Base-by-base conservation (phyloP, 1,140 invertebrate species). In the Potamilus streckersoni region DNA sequence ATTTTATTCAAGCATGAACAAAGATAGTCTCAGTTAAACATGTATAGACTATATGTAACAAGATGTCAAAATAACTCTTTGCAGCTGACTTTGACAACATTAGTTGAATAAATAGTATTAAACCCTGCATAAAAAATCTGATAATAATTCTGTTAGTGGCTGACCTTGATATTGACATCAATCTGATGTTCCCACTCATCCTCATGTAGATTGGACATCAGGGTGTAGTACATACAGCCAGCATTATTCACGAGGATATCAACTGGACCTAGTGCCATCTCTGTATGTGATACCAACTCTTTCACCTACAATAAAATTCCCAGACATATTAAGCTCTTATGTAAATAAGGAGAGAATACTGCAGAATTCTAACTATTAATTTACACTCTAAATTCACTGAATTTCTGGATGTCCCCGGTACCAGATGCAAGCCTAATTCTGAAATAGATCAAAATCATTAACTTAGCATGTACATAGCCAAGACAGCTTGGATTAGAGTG, bases 201-300 rank as follows among this genome's bases (percentile, higher is more conserved):
- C 69, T 88, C 85, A 68, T 89, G 82, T 20, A 89, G 64, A 74
- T 90, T 91, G 69, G 88, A 90, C 85, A 90, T 87, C 78, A 88
- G 72, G 0, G 86, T 88, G 77, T 91, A 91, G 73, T 89, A 91
- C 90, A 91, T 91, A 17, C 87, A 82, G 13, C 90, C 90, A 73
- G 90, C 90, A 82, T 87, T 87, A 80, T 91, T 91, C n/a, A 91
- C 88, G 16, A 91, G 70, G 56, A 90, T 88, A 79, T 91, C 90
- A 56, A 90, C 83, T 67, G 88, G 83, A n/a, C 90, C 91, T 62
- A 91, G 74, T 0, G 84, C 81, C 64, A 76, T 79, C 78, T 89
- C 87, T 31, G 85, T 85, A 38, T 87, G 84, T 14, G 61, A 49
- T 4, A 89, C 85, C 71, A 89, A 27, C 63, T 85, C 83, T 73